Base-by-base conservation (phyloP, 1,140 invertebrate genomes). In the Dreissena polymorpha region DNA sequence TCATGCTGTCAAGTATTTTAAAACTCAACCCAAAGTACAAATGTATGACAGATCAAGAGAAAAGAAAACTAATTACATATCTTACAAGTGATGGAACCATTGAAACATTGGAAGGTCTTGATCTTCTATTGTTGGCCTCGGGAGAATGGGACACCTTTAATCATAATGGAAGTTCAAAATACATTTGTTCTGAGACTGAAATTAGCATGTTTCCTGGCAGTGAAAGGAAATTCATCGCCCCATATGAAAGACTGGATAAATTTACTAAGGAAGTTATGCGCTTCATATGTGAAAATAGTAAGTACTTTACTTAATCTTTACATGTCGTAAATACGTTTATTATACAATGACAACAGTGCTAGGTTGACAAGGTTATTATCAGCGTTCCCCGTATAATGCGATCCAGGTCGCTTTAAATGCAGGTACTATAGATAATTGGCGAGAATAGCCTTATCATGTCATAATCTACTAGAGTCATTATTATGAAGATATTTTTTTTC, bases 121-220 rank as follows among this genome's bases (percentile, higher is more conserved):
- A 78, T 53, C 50, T 78, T 21, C n/a, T 78, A 14, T 63, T 64
- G 21, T 25, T 78, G 29, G 75, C 57, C 39, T 18, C n/a, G 12
- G 21, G 53, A 29, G 18, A 21, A 78, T 78, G 75, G 75, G 21
- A 13, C 21, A 50, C 10, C 39, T 78, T 78, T 65, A 50, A 64
- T 12, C 10, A 63, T 49, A 18, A n/a, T 14, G 49, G 73, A 39
- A 10, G 64, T 27, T 64, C 13, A 29, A 65, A 60, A 18, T 63
- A 7, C 21, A 23, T 76, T 29, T 64, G 55, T 18, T 23, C 55
- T 18, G 57, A 63, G 13, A 27, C 8, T n/a, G 55, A 27, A 50
- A 23, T 76, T 0, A 18, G 27, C 7, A 63, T 76, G 23, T 76
- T 76, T 65, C 73, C 73, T 13, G 63, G 60, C 16, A 60, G 16